Evolutionary conservation across 2,113 vertebrate species (phyloP).

Genomic region (Paedocypris sp.): DNA sequence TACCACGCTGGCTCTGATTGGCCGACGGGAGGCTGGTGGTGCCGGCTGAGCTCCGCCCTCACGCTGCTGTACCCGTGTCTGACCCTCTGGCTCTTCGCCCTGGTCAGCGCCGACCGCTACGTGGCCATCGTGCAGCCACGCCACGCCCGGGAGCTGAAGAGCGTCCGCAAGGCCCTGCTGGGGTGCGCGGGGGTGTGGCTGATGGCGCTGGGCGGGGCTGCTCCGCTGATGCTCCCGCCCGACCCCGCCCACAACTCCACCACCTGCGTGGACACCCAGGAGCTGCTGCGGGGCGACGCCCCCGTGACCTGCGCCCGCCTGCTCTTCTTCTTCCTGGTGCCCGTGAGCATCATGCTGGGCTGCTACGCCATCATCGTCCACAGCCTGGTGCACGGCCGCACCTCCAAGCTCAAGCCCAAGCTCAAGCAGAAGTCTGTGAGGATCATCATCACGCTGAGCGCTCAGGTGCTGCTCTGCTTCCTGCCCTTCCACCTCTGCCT

Average conservation of each 20-base stretch:
- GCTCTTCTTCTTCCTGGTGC: slow-evolving; percentile 81
- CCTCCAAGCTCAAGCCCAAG: slow-evolving; percentile 87
- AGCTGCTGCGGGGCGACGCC: slow-evolving; percentile 72
- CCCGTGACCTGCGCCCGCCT: slow-evolving; percentile 72
- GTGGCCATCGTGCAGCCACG: slow-evolving; percentile 90
- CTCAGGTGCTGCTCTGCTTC: slow-evolving; percentile 85
- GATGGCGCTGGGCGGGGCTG: slow-evolving; percentile 72
- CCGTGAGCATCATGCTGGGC: slow-evolving; percentile 81
- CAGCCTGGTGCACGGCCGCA: slow-evolving; percentile 74
- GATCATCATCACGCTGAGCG: slow-evolving; percentile 83
- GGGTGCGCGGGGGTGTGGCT: slow-evolving; percentile 75
- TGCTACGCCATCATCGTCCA: slow-evolving; percentile 83
- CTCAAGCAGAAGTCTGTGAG: slow-evolving; percentile 89
- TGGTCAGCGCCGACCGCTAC: slow-evolving; percentile 89
- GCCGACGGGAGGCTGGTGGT: slow-evolving; percentile 81
- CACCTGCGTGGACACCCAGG: slow-evolving; percentile 81
- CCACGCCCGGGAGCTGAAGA: slow-evolving; percentile 81
- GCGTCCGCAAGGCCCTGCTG: slow-evolving; percentile 74
- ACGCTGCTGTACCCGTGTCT: slow-evolving; percentile 88
- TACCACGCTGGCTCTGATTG: slow-evolving; percentile 72
- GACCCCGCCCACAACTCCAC: slow-evolving; percentile 70
- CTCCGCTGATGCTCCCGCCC: slow-evolving; percentile 66
- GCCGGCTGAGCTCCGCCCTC: slow-evolving; percentile 70
- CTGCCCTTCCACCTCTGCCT: slow-evolving; percentile 86
- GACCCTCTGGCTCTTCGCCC: slow-evolving; percentile 85